Conservation (phyloP, 2,113 vertebrate genomes). For the Centropristis striata region DNA sequence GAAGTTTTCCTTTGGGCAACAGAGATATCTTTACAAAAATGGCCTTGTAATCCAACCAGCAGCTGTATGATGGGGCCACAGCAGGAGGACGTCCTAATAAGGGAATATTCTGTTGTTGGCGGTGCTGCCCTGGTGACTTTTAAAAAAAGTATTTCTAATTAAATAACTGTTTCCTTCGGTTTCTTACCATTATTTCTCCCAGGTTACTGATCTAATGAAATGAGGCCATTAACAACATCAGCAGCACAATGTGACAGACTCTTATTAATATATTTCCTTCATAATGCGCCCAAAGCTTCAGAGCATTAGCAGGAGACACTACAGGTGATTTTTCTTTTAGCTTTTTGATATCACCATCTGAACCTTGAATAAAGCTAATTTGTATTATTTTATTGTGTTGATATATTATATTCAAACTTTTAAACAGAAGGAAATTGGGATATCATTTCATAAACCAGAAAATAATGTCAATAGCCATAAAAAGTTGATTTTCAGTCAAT, state of each 20-base stretch:
- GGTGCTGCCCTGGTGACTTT: background rate
- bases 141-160: background rate
- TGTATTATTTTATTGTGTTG: no score
- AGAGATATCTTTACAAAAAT: background rate
- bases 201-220: slow-evolving; percentile 21
- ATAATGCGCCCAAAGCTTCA: slow-evolving; percentile 8
- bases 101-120: no score
- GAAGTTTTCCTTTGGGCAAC: background rate
- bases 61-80: background rate
- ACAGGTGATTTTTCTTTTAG: no score
- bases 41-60: background rate
- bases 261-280: background rate
- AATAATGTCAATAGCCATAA: no score
- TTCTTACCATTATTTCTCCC: slow-evolving; percentile 4
- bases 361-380: no score
- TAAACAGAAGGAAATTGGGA: no score
- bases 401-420: no score
- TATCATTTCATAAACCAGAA: no score
- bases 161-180: background rate
- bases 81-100: no score
- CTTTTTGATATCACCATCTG: no score
- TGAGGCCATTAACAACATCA: slow-evolving; percentile 8
- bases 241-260: slow-evolving; percentile 11
- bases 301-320: slow-evolving; percentile 3
- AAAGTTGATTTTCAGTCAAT: no score